A percentile compares a stretch with the other conserved stretches of the same genome.
phyloP scores from a whole-genome alignment of 30 jellyfish, hydroid and myxozoan species.

The Pelagia noctiluca region DNA sequence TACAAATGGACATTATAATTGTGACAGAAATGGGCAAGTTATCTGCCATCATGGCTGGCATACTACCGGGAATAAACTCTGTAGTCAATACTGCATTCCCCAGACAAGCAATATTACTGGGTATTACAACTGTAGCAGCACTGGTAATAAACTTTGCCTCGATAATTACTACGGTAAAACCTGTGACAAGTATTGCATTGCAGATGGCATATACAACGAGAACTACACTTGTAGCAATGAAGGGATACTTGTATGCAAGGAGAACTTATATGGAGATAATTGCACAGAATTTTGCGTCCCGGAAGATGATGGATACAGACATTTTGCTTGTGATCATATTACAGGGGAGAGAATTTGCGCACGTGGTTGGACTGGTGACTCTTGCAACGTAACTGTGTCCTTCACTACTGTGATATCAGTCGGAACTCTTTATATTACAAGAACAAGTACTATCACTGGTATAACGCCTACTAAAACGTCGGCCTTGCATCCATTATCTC shows the following conservation, averaged over 20 bases:
- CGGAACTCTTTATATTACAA: too few species aligned
- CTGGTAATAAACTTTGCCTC: constrained; percentile 42
- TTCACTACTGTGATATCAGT: neutral
- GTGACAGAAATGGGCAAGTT: constrained; percentile 31
- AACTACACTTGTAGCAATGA: constrained; percentile 4
- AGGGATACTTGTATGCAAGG: constrained; percentile 24
- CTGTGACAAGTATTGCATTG: constrained; percentile 42
- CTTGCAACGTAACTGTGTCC: constrained; percentile 34
- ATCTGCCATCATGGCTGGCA: constrained; percentile 54
- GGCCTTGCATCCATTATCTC: too few species aligned
- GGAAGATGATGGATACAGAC: constrained; percentile 36
- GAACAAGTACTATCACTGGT: too few species aligned
- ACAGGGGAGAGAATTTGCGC: constrained; percentile 41
- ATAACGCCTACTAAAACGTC: too few species aligned
- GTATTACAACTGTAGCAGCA: constrained; percentile 52
- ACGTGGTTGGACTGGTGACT: constrained; percentile 36
- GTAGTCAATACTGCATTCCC: constrained; percentile 27
- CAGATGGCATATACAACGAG: constrained; percentile 16
- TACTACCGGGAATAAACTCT: constrained; percentile 9
- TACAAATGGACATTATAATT: constrained; percentile 38
- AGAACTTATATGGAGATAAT: constrained; percentile 37
- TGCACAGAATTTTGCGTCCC: constrained; percentile 49
- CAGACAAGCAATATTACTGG: constrained; percentile 21
- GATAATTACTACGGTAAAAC: constrained; percentile 48
- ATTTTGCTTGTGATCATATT: constrained; percentile 26